Base-by-base conservation (phyloP, 2,113 vertebrate species). In the Scatophagus argus region DNA sequence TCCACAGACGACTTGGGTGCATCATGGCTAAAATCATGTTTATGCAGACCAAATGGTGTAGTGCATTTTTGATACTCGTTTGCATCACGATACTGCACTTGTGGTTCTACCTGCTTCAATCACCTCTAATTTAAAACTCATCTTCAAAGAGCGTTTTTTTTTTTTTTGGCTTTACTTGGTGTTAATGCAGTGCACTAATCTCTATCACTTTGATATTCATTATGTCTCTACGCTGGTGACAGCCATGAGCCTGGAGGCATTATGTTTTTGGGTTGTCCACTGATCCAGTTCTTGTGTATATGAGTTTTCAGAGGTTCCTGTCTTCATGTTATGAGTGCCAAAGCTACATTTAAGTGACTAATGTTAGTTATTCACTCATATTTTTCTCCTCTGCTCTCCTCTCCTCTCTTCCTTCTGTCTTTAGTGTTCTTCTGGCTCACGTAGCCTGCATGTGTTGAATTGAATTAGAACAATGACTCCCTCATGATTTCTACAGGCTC, bases 401-500 rank as follows among this genome's bases (percentile, higher is more conserved):
- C 41, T n/a, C 21, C 11, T 9, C 8, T 43, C 9, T 41, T 58
- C 41, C 39, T 47, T 9, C 29, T 51, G 36, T 69, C 68, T 38
- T 55, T 56, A 12, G 25, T 72, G 36, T 34, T 36, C 77, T 69
- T 61, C 49, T 81, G 77, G 65, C 73, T 82, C 78, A 79, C 55
- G 74, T 82, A 27, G 34, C 60, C 44, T 76, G 36, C 46, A 84
- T 89, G 81, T 84, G 72, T 86, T 88, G 77, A 84, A 92, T 92
- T 90, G 90, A 93, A 92, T 91, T 93, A 91, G 84, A 88, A 65
- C 88, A 88, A 83, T 86, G 88, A 86, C 62, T 91, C 91, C 88
- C 87, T 79, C 58, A 49, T 91, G 91, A 89, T 74, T 91, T 86
- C 81, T 82, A 69, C 65, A 72, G 76, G 64, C 81, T 91, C 69